Evolutionary conservation across 2,888 invertebrate species (phyloP).

Genomic region (Aspidiotus rigidus): DNA sequence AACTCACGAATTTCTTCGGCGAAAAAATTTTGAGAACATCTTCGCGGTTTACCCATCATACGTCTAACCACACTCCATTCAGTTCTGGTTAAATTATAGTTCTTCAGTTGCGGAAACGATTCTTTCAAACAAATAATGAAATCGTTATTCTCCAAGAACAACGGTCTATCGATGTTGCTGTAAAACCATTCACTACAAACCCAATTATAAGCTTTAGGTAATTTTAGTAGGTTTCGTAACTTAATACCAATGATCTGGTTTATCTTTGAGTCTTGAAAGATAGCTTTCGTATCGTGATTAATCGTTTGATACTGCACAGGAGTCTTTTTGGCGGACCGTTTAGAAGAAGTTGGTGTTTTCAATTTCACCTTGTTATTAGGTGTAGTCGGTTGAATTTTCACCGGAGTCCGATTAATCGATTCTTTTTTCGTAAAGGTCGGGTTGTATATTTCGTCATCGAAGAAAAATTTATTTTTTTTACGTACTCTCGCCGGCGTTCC

Average conservation of each 20-base stretch:
- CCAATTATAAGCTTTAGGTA: conserved; percentile 98
- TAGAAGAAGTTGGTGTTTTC: conserved; percentile 35
- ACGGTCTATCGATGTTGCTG: conserved; percentile 85
- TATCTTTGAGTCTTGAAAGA: background rate
- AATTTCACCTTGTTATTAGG: conserved; percentile 31
- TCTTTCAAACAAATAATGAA: conserved; percentile 88
- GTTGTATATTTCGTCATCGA: conserved; percentile 71
- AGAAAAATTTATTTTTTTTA: conserved; percentile 80
- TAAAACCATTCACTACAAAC: conserved; percentile 99
- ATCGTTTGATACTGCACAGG: conserved; percentile 10
- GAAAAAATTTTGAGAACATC: conserved; percentile 85
- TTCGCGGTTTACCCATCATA: conserved; percentile 93
- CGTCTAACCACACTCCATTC: conserved; percentile 94
- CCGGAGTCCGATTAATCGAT: conserved; percentile 9
- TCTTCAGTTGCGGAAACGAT: conserved; percentile 84
- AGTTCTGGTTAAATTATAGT: conserved; percentile 71
- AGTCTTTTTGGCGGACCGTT: conserved; percentile 26
- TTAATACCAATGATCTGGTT: conserved; percentile 76
- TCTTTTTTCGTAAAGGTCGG: conserved; percentile 34
- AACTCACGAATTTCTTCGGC: conserved; percentile 86
- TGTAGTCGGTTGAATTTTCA: conserved; percentile 1
- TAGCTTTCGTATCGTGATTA: conserved; percentile 32
- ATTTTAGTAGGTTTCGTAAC: conserved; percentile 80
- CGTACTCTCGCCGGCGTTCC: conserved; percentile 67
- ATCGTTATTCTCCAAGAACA: conserved; percentile 94